Evolutionary conservation across 1,140 invertebrate species (phyloP), one percentile per base, ranked within the genome.

Genomic region (Frieseomelitta varia): DNA sequence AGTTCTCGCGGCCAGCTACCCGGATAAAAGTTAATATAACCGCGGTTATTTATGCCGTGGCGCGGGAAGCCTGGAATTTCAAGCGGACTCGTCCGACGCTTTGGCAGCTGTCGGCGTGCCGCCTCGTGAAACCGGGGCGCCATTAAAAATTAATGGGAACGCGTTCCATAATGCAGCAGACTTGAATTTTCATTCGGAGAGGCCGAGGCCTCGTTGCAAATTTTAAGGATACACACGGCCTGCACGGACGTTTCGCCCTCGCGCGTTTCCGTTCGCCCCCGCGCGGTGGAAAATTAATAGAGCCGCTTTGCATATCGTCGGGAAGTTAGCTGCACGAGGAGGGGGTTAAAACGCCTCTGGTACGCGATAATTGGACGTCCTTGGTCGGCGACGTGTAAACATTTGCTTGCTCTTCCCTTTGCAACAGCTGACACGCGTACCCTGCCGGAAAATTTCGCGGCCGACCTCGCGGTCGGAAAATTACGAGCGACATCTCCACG

Each of bases 221-320:
- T 63, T 84, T 79, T 76, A 84, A 84, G 68, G 67, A 51, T 72
- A 65, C 63, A 65, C 17, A 17, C 6, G 56, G 56, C 0, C 34
- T 39, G 12, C 55, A 58, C 63, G 61, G 56, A 53, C 68, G 4
- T 15, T 55, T 55, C 56, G 79, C 55, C 67, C 61, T 39, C 56
- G 34, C 56, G 47, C 63, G 56, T 67, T 53, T 34, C 30, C 47
- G 61, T 68, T 58, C 72, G 84, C 83, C 83, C 55, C 68, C 73
- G 55, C 72, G 80, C 19, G 10, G 53, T 53, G 73, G 81, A 84
- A 89, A 92, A 91, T 92, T 91, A 91, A 92, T 92, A 91, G 91
- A 90, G 81, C 88, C 86, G 84, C 86, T 92, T 91, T 91, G 91
- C 91, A 91, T 91, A 92, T 92, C 88, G 85, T 89, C 79, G 87